Conservation (phyloP, 37 sponge, comb jelly and placozoan species). For the Oopsacas minuta region DNA sequence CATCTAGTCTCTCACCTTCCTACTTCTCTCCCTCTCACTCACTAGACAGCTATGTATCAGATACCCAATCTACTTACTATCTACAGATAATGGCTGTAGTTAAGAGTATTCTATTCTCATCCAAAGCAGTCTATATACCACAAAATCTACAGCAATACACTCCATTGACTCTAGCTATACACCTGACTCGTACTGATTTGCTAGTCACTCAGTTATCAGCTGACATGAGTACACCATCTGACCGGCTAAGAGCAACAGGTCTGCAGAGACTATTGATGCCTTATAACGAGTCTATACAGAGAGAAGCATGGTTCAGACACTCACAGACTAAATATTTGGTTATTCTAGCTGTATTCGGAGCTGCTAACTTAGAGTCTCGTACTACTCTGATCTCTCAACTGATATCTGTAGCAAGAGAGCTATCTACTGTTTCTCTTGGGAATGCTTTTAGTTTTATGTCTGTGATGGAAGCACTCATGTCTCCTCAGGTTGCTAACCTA, state of each 20-base stretch:
- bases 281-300: not conserved
- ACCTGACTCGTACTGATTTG: not conserved
- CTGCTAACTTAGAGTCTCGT: not conserved
- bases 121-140: constrained; percentile 30
- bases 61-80: not conserved
- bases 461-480: not conserved
- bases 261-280: not conserved
- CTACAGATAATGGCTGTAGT: not conserved
- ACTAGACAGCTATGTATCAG: not conserved
- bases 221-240: not conserved
- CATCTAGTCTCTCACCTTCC: constrained; percentile 9
- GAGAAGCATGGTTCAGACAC: not conserved
- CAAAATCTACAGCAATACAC: constrained; percentile 49
- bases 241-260: not conserved
- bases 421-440: not conserved
- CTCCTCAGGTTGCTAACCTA: not conserved
- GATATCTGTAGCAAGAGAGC: not conserved
- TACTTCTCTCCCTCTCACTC: not conserved
- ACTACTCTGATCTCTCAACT: not conserved
- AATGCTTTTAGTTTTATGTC: not conserved
- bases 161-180: not conserved
- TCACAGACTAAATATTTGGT: not conserved
- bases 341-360: not conserved
- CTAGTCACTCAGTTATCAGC: not conserved
- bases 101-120: constrained; percentile 27